Conservation (phyloP, 2,113 vertebrate genomes). For the Mus musculus region DNA sequence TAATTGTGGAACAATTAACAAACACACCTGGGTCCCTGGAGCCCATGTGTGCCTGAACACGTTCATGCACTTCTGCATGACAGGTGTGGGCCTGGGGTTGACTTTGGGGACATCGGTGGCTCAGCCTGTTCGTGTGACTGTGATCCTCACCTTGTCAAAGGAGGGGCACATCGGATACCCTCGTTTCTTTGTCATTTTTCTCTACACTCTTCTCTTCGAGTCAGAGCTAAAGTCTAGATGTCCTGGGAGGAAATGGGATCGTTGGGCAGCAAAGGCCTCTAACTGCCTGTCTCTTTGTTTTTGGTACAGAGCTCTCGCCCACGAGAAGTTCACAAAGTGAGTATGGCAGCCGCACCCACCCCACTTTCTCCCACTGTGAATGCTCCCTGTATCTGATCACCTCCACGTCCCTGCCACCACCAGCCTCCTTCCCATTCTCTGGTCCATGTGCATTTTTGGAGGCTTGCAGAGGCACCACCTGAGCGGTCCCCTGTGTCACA, state of each 20-base stretch:
- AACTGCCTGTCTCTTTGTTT: constrained; percentile 69
- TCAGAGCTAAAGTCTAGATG: fast-evolving
- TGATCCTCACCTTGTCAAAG: background rate
- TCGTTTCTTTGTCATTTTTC: background rate
- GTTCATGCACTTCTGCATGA: background rate
- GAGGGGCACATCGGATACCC: background rate
- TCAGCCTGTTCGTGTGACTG: background rate
- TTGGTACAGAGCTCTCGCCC: constrained; percentile 94
- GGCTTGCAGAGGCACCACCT: fast-evolving
- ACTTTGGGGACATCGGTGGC: background rate
- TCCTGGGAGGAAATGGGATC: background rate
- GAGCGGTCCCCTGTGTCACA: fast-evolving
- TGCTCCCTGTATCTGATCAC: background rate
- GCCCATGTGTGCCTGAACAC: background rate
- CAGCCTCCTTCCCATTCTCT: fast-evolving
- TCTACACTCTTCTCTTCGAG: background rate
- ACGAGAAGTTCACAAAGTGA: constrained; percentile 99
- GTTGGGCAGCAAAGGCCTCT: fast-evolving
- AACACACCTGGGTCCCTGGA: constrained; percentile 80
- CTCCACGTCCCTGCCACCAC: background rate
- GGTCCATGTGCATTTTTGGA: fast-evolving
- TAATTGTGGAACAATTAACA: constrained; percentile 81
- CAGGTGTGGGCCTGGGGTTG: background rate
- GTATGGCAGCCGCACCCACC: constrained; percentile 72
- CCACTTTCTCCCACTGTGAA: fast-evolving